Evolutionary conservation across 1,140 invertebrate genomes (phyloP).

Genomic region (Tetraneura akinire): DNA sequence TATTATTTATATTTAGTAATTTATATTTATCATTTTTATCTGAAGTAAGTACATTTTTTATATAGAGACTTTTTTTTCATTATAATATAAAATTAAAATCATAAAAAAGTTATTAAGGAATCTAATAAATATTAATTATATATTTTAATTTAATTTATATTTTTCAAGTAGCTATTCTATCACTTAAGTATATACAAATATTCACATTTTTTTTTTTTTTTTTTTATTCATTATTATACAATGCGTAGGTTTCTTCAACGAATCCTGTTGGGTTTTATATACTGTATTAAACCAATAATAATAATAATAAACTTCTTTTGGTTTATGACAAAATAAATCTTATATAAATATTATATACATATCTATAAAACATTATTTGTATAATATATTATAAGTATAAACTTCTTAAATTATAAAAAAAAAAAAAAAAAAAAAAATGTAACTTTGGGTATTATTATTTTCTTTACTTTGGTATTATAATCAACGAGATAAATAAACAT

Average conservation of each 20-base stretch:
- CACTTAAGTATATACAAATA: slow-evolving; percentile 2
- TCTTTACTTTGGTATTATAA: slow-evolving; percentile 8
- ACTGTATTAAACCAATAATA: slow-evolving; percentile 1
- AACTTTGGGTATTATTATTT: slow-evolving; percentile 28
- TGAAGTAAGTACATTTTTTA: too few species aligned
- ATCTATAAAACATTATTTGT: not conserved
- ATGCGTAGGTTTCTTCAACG: not conserved
- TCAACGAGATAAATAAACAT: slow-evolving; percentile 9
- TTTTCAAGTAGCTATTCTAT: not conserved
- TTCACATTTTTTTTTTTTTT: too few species aligned
- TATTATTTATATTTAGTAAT: too few species aligned
- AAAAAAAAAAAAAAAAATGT: too few species aligned
- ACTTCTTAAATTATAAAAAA: slow-evolving; percentile 16
- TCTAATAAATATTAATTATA: not conserved
- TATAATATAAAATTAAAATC: not conserved
- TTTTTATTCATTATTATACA: not conserved
- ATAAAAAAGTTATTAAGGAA: not conserved
- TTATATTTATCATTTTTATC: too few species aligned
- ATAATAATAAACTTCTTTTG: slow-evolving; percentile 4
- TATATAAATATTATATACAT: not conserved
- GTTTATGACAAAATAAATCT: slow-evolving; percentile 23
- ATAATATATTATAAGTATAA: slow-evolving; percentile 13
- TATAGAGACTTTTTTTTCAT: too few species aligned
- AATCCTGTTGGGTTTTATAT: not conserved
- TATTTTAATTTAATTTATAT: not conserved